phyloP scores from a whole-genome alignment of 2,113 vertebrate species.

The Xiphias gladius region DNA sequence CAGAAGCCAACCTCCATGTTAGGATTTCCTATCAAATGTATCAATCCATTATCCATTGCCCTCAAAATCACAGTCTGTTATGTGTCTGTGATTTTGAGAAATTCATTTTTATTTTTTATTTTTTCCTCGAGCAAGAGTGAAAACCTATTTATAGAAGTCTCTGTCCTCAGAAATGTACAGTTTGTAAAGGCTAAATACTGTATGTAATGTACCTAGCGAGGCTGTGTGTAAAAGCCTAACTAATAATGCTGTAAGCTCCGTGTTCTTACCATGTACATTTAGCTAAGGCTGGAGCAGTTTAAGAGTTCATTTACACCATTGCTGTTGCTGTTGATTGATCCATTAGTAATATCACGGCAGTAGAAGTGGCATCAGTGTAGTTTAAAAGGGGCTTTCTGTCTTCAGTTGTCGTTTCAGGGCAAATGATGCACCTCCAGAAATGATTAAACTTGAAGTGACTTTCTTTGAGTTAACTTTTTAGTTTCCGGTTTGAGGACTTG shows the following conservation, averaged over 20 bases:
- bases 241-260: constrained; percentile 11
- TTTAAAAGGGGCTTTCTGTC: neutral
- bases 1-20: no score
- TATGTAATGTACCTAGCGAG: constrained; percentile 30
- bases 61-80: no score
- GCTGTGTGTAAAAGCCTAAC: constrained; percentile 38
- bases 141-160: constrained; percentile 28
- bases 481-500: neutral
- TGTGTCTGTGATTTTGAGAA: neutral
- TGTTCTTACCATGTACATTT: constrained; percentile 23
- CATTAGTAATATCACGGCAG: neutral
- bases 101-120: neutral
- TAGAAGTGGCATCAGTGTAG: neutral
- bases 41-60: no score
- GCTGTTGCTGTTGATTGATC: neutral
- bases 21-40: no score
- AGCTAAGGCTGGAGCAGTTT: neutral
- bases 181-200: constrained; percentile 62
- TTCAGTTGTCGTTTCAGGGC: neutral
- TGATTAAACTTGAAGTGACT: neutral
- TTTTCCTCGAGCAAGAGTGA: neutral
- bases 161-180: constrained; percentile 34
- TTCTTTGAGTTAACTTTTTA: neutral
- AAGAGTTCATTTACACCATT: neutral
- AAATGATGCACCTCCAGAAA: neutral